These are phyloP conservation scores for Luehdorfia chinensis DNA, from an alignment of 1,140 invertebrate species.

Conservation along the genomic window DNA sequence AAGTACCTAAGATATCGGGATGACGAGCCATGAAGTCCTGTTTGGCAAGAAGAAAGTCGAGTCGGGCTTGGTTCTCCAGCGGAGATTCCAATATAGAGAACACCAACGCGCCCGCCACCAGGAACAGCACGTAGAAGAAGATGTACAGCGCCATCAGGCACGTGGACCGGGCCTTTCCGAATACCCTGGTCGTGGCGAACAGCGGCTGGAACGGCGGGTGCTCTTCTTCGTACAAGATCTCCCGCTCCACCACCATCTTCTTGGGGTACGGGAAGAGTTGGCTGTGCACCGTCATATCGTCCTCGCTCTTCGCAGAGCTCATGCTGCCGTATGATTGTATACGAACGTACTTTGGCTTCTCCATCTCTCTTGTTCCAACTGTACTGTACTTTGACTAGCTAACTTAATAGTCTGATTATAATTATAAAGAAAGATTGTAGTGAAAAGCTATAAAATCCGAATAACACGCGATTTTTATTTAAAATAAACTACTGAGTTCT, in stretches of 20 bases:
- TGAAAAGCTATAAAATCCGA: neutral
- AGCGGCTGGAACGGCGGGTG: constrained; percentile 59
- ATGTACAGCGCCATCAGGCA: constrained; percentile 76
- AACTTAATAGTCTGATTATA: no score
- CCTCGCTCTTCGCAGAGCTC: constrained; percentile 51
- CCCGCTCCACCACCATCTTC: constrained; percentile 57
- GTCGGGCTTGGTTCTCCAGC: constrained; percentile 78
- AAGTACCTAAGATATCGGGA: constrained; percentile 77
- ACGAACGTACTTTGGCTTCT: neutral
- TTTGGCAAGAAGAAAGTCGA: constrained; percentile 75
- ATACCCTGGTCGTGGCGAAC: constrained; percentile 49
- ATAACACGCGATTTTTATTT: no score
- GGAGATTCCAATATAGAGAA: constrained; percentile 88
- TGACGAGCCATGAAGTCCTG: constrained; percentile 78
- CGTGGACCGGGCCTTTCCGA: constrained; percentile 70
- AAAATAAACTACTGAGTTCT: neutral
- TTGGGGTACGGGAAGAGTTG: constrained; percentile 60
- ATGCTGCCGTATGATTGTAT: constrained; percentile 29
- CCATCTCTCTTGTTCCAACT: no score
- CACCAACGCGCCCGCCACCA: constrained; percentile 85
- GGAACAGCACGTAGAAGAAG: constrained; percentile 84
- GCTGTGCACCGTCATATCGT: constrained; percentile 70
- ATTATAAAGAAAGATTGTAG: no score
- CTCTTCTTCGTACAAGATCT: constrained; percentile 63
- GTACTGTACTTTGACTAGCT: no score